Conservation (phyloP, 2,888 invertebrate genomes). For the Stramonita haemastoma region DNA sequence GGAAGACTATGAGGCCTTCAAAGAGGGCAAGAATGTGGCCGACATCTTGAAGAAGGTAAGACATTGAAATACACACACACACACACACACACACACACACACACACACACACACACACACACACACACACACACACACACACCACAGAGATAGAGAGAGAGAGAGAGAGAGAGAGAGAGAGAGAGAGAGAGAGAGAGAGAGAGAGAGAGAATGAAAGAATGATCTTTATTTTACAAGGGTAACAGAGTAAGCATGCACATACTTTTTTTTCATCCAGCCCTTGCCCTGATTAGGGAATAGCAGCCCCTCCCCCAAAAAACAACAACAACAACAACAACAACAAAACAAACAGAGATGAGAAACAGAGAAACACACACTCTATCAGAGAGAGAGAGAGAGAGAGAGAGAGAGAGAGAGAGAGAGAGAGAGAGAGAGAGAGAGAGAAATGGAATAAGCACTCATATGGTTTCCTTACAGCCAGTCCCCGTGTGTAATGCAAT, state of each 20-base stretch:
- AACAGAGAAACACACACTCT: background rate
- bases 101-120: background rate
- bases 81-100: too few species aligned
- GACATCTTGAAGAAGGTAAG: constrained; percentile 41
- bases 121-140: background rate
- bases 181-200: background rate
- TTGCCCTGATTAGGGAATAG: too few species aligned
- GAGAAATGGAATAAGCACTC: background rate
- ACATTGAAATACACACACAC: too few species aligned
- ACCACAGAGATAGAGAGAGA: background rate
- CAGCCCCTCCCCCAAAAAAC: too few species aligned
- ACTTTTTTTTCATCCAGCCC: background rate
- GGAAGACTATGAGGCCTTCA: constrained; percentile 74
- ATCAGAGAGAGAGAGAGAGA: too few species aligned
- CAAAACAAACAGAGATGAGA: too few species aligned
- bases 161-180: constrained; percentile 9
- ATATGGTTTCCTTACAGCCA: background rate
- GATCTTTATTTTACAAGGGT: too few species aligned
- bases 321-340: too few species aligned
- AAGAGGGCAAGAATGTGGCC: constrained; percentile 67
- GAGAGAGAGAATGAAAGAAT: background rate
- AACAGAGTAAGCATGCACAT: background rate
- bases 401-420: too few species aligned
- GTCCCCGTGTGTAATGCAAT: too few species aligned
- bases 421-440: background rate